Conservation (phyloP, 2,888 invertebrate species). For the Sesamia inferens region DNA sequence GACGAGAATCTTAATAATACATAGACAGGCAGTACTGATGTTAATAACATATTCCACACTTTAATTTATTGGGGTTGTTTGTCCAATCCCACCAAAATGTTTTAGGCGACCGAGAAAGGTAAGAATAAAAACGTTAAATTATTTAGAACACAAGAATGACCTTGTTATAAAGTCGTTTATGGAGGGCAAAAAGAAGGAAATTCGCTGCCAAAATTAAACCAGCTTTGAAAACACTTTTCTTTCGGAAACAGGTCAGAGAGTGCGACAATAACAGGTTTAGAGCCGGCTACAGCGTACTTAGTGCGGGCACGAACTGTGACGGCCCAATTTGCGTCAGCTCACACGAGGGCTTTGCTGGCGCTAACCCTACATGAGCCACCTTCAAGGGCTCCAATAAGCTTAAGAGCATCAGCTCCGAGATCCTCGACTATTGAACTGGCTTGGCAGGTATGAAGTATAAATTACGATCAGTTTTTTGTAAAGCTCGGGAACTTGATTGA, state of each 20-base stretch:
- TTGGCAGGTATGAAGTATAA: slow-evolving; percentile 79
- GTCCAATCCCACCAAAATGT: neutral
- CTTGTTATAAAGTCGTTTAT: neutral
- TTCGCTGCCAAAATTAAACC: neutral
- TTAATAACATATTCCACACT: neutral
- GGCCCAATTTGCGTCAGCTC: slow-evolving; percentile 85
- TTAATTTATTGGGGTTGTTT: neutral
- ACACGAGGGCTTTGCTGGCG: slow-evolving; percentile 84
- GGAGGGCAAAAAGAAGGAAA: neutral
- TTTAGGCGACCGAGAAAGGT: neutral
- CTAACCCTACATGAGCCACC: slow-evolving; percentile 86
- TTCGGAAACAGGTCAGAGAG: slow-evolving; percentile 76
- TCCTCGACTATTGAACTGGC: slow-evolving; percentile 82
- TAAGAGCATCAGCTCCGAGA: slow-evolving; percentile 83
- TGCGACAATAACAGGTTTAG: slow-evolving; percentile 84
- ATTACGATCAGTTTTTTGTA: neutral
- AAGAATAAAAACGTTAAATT: neutral
- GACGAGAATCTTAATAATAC: neutral
- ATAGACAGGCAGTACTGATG: neutral
- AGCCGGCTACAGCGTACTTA: slow-evolving; percentile 85
- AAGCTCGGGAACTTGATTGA: neutral
- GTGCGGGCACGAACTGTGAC: slow-evolving; percentile 85
- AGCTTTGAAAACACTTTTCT: neutral
- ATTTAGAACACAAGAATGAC: neutral
- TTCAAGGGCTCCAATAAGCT: slow-evolving; percentile 80